Conservation (phyloP, 2,113 vertebrate species). For the Cynopterus brachyotis region DNA sequence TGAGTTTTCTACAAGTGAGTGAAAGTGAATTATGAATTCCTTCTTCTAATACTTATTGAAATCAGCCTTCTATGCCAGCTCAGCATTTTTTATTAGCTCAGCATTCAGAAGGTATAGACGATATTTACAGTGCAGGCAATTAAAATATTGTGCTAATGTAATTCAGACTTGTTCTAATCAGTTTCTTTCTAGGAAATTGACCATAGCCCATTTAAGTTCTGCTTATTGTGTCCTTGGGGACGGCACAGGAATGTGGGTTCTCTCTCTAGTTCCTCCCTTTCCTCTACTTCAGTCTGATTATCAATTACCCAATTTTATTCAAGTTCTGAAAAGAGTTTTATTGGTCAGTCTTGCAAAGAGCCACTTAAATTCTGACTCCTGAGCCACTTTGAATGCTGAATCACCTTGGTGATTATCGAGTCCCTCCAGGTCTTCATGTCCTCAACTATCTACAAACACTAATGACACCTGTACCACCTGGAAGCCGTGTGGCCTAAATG, state of each 20-base stretch:
- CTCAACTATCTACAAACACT: not conserved
- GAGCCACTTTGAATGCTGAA: not conserved
- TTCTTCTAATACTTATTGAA: not conserved
- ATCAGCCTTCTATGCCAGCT: not conserved
- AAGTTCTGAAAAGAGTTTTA: not conserved
- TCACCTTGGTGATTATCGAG: not conserved
- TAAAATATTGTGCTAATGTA: not conserved
- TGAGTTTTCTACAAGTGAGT: not conserved
- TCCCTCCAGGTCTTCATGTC: not conserved
- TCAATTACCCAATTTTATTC: not conserved
- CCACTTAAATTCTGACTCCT: not conserved
- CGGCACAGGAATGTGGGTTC: rapidly evolving
- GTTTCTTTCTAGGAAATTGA: not conserved
- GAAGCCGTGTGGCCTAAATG: not conserved
- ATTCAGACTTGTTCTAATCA: not conserved
- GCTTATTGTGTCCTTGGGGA: not conserved
- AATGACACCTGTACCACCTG: not conserved
- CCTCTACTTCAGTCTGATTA: not conserved
- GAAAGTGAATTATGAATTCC: not conserved
- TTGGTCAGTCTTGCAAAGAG: not conserved
- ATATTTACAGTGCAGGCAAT: not conserved
- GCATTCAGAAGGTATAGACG: not conserved
- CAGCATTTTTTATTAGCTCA: not conserved
- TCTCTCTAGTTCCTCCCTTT: not conserved
- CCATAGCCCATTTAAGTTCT: not conserved